Conservation (phyloP, 2,797 vertebrate genomes). For the Varecia variegata region DNA sequence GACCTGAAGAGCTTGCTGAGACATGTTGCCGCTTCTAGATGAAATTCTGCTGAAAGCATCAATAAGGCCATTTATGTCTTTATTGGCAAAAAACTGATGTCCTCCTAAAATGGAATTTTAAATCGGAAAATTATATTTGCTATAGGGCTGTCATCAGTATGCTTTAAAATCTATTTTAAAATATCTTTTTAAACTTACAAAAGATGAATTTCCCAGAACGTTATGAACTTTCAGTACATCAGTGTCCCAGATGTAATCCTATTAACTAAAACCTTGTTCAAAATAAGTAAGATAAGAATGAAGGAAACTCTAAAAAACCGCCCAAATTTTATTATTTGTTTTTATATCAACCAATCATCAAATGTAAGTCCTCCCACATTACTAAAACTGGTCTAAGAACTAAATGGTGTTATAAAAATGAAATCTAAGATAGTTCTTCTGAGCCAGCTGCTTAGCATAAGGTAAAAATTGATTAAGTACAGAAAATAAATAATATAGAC, state of each 20-base stretch:
- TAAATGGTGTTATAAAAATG: background rate
- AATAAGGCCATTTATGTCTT: slow-evolving; percentile 74
- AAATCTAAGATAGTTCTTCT: slow-evolving; percentile 28
- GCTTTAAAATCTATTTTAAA: background rate
- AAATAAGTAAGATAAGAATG: background rate
- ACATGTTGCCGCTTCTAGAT: slow-evolving; percentile 75
- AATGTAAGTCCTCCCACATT: background rate
- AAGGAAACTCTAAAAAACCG: background rate
- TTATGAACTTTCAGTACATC: background rate
- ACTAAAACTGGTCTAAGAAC: background rate
- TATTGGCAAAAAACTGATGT: slow-evolving; percentile 62
- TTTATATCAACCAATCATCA: background rate
- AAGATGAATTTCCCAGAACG: background rate
- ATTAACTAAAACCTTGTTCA: slow-evolving; percentile 10
- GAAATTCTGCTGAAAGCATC: slow-evolving; percentile 82
- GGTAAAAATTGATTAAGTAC: background rate
- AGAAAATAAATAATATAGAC: background rate
- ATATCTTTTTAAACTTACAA: background rate
- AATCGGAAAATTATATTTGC: background rate
- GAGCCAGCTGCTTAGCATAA: background rate
- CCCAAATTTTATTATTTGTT: background rate
- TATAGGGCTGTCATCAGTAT: background rate
- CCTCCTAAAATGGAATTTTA: slow-evolving; percentile 78
- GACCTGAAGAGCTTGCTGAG: slow-evolving; percentile 82
- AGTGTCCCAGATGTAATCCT: background rate